A percentile compares a stretch with the other conserved stretches of the same genome.
Conservation (phyloP, 2,797 vertebrate genomes). For the Lacerta agilis region DNA sequence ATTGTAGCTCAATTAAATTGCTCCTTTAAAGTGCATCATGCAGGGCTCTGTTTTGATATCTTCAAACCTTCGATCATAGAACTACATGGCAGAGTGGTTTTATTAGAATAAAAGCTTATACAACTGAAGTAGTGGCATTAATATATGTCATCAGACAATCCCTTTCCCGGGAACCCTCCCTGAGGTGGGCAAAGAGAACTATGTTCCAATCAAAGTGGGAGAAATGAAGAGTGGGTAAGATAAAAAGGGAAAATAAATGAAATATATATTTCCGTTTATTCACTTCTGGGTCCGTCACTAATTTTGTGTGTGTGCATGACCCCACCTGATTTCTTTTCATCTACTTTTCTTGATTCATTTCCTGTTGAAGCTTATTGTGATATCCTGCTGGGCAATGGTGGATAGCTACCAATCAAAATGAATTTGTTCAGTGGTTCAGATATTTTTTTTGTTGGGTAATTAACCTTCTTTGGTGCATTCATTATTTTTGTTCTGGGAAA, state of each 20-base stretch:
- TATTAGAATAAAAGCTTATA: background rate
- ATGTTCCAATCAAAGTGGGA: background rate
- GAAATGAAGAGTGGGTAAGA: background rate
- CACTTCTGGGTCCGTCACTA: background rate
- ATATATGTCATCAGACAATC: background rate
- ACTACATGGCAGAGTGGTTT: background rate
- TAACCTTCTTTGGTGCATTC: background rate
- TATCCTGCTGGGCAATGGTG: background rate
- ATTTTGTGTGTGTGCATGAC: background rate
- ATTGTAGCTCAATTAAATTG: conserved; percentile 13
- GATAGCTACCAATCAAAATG: background rate
- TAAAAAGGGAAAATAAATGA: background rate
- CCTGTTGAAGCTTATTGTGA: background rate
- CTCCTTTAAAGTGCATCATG: background rate
- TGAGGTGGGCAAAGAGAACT: background rate
- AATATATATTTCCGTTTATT: background rate
- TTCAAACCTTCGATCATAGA: conserved; percentile 21
- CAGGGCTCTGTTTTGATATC: background rate
- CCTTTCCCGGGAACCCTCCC: background rate
- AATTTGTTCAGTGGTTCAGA: background rate
- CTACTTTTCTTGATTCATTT: background rate
- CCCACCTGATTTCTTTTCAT: background rate
- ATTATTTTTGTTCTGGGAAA: background rate
- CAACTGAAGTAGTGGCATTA: background rate
- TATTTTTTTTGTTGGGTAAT: conserved; percentile 3